Evolutionary conservation across 2,888 invertebrate species (phyloP).

Genomic region (Leptarthrus brevirostris): DNA sequence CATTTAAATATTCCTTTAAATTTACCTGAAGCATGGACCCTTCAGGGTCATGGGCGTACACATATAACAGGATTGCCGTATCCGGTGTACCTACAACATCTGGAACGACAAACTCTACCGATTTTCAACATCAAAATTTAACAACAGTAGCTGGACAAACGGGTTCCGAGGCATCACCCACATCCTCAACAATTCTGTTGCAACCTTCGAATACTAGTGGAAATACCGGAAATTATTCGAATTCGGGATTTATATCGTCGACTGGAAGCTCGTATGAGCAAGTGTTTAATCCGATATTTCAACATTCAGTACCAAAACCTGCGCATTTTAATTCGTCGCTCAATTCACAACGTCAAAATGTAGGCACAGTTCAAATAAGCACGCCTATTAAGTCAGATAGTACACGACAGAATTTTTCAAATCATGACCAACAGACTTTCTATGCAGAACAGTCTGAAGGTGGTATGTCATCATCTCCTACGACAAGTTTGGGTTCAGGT

Average conservation of each 20-base stretch:
- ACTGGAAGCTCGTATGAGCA: conserved; percentile 83
- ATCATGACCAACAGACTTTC: conserved; percentile 68
- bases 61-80: conserved; percentile 82
- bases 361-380: conserved; percentile 67
- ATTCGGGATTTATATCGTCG: conserved; percentile 79
- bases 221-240: conserved; percentile 74
- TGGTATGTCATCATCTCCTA: conserved; percentile 65
- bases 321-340: conserved; percentile 75
- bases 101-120: conserved; percentile 65
- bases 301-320: conserved; percentile 80
- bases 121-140: conserved; percentile 77
- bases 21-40: conserved; percentile 77
- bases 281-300: conserved; percentile 85
- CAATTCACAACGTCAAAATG: conserved; percentile 75
- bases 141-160: conserved; percentile 67
- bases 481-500: conserved; percentile 64
- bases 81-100: conserved; percentile 73
- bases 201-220: conserved; percentile 74
- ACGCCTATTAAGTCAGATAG: conserved; percentile 71
- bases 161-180: conserved; percentile 72
- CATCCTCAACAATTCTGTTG: conserved; percentile 72
- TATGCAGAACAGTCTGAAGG: conserved; percentile 65
- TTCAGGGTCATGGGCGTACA: conserved; percentile 88
- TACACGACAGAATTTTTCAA: conserved; percentile 72
- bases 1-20: neutral